Percentiles rank a stretch among this genome's conserved stretches.
Conservation (phyloP, 2,797 vertebrate species). For the Poecilia picta region DNA sequence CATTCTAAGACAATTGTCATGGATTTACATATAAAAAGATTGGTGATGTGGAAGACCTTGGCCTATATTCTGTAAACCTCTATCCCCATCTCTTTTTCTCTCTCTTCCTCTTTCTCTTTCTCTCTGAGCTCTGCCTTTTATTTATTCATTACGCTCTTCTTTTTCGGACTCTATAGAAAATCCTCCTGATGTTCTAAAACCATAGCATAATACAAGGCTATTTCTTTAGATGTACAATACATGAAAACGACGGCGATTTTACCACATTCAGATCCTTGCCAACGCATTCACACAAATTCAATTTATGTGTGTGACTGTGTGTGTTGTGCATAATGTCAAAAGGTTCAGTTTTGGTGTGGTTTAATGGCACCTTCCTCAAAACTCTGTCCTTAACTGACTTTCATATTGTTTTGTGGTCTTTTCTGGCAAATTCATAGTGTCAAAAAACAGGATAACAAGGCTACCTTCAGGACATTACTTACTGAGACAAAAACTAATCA, state of each 20-base stretch:
- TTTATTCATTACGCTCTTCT: constrained; percentile 28
- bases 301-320: background rate
- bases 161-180: constrained; percentile 42
- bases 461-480: too few species aligned
- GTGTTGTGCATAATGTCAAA: background rate
- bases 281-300: background rate
- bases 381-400: background rate
- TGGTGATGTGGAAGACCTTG: constrained; percentile 59
- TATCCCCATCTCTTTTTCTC: constrained; percentile 56
- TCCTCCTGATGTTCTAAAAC: constrained; percentile 44
- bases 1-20: constrained; percentile 55
- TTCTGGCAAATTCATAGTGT: too few species aligned
- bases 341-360: background rate
- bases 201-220: constrained; percentile 30
- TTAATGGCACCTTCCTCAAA: background rate
- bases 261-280: constrained; percentile 21
- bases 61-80: constrained; percentile 62
- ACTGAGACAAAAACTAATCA: too few species aligned
- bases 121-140: constrained; percentile 50
- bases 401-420: background rate
- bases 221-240: constrained; percentile 35
- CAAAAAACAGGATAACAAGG: too few species aligned
- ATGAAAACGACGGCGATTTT: constrained; percentile 3
- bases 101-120: constrained; percentile 47
- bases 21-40: constrained; percentile 67